Conservation (phyloP, 2,797 vertebrate genomes). For the Hirundo rustica region DNA sequence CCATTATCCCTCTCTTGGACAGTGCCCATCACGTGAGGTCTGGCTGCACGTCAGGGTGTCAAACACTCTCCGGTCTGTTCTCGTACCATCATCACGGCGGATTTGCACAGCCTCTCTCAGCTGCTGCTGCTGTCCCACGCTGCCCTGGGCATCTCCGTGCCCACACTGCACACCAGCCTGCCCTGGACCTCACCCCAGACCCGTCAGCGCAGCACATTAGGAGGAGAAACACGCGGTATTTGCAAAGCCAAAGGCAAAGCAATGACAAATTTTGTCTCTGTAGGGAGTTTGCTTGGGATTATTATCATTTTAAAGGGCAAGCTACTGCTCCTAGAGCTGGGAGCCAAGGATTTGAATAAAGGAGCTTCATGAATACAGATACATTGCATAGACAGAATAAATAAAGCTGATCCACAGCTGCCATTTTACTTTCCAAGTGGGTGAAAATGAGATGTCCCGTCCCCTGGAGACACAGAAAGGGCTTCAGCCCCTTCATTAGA, state of each 20-base stretch:
- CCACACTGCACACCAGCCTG: neutral
- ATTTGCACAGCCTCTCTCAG: neutral
- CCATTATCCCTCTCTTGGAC: neutral
- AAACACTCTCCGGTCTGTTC: fast-evolving
- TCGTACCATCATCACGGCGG: fast-evolving
- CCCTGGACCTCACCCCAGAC: neutral
- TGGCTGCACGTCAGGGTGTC: neutral
- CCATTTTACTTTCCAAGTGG: neutral
- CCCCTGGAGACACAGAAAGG: neutral
- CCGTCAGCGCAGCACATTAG: fast-evolving
- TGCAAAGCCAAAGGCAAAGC: neutral
- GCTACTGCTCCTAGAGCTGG: neutral
- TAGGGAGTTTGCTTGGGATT: neutral
- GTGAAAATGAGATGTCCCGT: neutral
- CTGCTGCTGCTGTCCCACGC: neutral
- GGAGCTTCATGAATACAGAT: neutral
- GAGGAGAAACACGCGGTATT: neutral
- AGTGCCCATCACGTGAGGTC: neutral
- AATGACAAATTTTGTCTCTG: neutral
- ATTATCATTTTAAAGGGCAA: neutral
- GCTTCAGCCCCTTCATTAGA: neutral
- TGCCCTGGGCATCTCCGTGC: neutral
- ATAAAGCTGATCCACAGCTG: neutral
- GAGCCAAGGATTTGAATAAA: neutral
- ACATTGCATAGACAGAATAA: neutral